phyloP scores from a whole-genome alignment of 1,140 invertebrate genomes.

The Aphelenchoides fujianensis region DNA sequence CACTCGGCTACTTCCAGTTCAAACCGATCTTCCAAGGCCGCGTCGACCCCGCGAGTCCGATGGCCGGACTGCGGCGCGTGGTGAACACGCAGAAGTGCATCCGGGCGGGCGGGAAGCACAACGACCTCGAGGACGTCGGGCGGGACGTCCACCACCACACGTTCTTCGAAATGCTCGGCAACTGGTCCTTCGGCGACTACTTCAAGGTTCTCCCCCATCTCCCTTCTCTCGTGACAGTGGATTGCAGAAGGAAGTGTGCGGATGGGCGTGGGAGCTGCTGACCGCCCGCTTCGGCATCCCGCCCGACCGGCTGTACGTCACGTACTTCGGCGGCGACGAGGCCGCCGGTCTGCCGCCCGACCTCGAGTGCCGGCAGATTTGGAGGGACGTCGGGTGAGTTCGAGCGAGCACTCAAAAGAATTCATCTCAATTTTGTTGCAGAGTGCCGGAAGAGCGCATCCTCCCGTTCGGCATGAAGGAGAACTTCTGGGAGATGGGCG shows the following conservation, averaged over 20 bases:
- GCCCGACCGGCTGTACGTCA: slow-evolving; percentile 77
- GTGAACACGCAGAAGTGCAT: slow-evolving; percentile 93
- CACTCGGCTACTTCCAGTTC: slow-evolving; percentile 73
- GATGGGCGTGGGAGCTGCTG: slow-evolving; percentile 82
- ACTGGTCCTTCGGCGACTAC: slow-evolving; percentile 97
- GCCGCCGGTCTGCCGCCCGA: slow-evolving; percentile 81
- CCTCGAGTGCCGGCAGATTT: slow-evolving; percentile 82
- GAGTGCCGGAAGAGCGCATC: slow-evolving; percentile 72
- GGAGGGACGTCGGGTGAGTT: slow-evolving; percentile 72
- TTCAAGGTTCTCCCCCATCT: slow-evolving; percentile 87
- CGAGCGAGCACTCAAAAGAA: slow-evolving; percentile 53
- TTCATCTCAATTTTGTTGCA: slow-evolving; percentile 60
- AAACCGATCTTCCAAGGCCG: slow-evolving; percentile 83
- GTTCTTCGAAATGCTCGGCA: slow-evolving; percentile 99
- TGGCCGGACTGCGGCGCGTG: slow-evolving; percentile 66
- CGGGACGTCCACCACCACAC: slow-evolving; percentile 90
- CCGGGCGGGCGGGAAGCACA: slow-evolving; percentile 91
- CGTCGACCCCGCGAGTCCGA: slow-evolving; percentile 62
- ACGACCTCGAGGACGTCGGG: slow-evolving; percentile 87
- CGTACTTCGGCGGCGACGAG: slow-evolving; percentile 89
- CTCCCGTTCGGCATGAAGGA: slow-evolving; percentile 95
- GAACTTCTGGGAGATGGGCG: slow-evolving; percentile 99
- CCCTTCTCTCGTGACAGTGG: too few species aligned
- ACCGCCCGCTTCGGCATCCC: slow-evolving; percentile 76
- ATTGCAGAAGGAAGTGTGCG: slow-evolving; percentile 82